These are phyloP conservation scores for Callionymus lyra DNA, from an alignment of 2,113 vertebrate genomes.

Conservation along the genomic window DNA sequence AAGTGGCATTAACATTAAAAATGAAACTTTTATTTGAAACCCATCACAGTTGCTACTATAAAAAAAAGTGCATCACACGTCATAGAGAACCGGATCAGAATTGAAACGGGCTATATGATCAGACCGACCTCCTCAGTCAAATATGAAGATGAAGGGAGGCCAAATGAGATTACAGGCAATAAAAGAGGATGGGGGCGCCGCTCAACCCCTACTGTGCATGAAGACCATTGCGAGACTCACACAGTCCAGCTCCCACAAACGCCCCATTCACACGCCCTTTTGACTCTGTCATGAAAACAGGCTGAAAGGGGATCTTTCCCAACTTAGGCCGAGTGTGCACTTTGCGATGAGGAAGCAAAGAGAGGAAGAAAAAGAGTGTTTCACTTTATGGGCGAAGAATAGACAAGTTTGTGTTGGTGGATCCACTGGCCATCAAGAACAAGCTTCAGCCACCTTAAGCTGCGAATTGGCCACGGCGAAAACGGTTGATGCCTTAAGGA, in stretches of 20 bases:
- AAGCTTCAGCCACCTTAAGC: constrained; percentile 16
- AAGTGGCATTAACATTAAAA: no score
- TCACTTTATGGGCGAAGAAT: constrained; percentile 31
- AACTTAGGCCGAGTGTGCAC: constrained; percentile 50
- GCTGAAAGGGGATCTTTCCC: constrained; percentile 71
- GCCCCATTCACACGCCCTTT: constrained; percentile 98
- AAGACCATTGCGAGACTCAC: constrained; percentile 75
- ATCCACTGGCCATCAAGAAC: constrained; percentile 1
- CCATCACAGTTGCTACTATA: constrained; percentile 7
- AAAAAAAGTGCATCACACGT: constrained; percentile 57
- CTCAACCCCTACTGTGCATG: constrained; percentile 92
- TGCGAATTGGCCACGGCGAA: constrained; percentile 13
- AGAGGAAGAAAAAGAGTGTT: constrained; percentile 7
- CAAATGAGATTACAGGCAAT: constrained; percentile 86
- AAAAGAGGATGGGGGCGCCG: constrained; percentile 83
- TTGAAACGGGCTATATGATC: constrained; percentile 60
- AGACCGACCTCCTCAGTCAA: constrained; percentile 71
- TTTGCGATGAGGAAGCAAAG: constrained; percentile 35
- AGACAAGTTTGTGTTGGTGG: background rate
- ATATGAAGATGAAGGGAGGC: constrained; percentile 72
- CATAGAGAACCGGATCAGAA: constrained; percentile 55
- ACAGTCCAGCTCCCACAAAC: constrained; percentile 79
- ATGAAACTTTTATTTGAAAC: no score
- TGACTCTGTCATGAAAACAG: constrained; percentile 79
- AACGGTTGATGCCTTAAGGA: constrained; percentile 34